phyloP scores from a whole-genome alignment of 2,797 vertebrate species.

The Hydrocynus forskahlii region DNA sequence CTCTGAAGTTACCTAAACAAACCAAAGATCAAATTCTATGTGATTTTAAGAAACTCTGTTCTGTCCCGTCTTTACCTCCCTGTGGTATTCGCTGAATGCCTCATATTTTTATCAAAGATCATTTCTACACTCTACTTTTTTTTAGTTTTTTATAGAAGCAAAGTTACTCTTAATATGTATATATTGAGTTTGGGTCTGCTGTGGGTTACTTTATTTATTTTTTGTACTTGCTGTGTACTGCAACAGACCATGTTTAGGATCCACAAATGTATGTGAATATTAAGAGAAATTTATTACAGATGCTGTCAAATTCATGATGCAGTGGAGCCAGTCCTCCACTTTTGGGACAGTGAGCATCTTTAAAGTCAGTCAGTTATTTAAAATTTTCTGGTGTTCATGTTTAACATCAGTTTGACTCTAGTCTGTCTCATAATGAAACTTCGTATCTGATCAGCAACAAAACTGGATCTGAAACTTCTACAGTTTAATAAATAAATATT shows the following conservation, averaged over 20 bases:
- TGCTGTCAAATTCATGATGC: background rate
- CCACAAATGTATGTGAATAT: background rate
- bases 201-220: conserved; percentile 60
- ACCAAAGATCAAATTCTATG: conserved; percentile 38
- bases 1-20: conserved; percentile 62
- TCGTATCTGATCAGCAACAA: background rate
- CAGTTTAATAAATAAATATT: background rate
- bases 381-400: background rate
- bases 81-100: conserved; percentile 4
- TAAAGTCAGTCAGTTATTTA: background rate
- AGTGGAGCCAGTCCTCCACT: background rate
- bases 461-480: background rate
- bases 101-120: conserved; percentile 5
- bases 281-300: background rate
- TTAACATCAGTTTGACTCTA: background rate
- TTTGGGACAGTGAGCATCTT: background rate
- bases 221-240: conserved; percentile 43
- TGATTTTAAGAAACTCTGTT: conserved; percentile 23
- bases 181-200: conserved; percentile 42
- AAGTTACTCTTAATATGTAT: conserved; percentile 46
- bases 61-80: conserved; percentile 26
- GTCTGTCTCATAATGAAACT: background rate
- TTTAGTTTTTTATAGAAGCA: conserved; percentile 37
- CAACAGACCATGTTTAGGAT: conserved; percentile 3
- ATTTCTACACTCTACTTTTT: conserved; percentile 32